These are phyloP conservation scores for Oreochromis aureus DNA, from an alignment of 2,113 vertebrate genomes.

Conservation along the genomic window DNA sequence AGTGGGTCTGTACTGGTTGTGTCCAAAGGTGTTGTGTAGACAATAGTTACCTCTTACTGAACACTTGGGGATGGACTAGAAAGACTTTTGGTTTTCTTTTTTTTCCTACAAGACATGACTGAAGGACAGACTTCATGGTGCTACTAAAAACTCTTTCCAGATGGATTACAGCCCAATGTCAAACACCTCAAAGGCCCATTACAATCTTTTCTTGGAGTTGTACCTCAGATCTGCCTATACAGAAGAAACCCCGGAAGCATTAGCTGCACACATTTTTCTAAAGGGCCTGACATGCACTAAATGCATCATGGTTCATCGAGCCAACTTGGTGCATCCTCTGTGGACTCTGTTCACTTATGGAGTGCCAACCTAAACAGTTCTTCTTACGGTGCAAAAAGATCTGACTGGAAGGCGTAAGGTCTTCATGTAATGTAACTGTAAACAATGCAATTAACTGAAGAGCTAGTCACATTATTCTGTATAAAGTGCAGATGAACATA, in stretches of 20 bases:
- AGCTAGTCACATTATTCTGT: background rate
- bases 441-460: background rate
- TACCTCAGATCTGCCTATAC: background rate
- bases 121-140: background rate
- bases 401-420: background rate
- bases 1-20: slow-evolving; percentile 21
- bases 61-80: background rate
- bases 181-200: background rate
- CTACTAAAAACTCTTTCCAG: background rate
- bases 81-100: background rate
- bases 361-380: background rate
- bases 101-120: background rate
- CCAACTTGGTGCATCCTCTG: background rate
- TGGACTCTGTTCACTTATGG: background rate
- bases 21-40: background rate
- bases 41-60: slow-evolving; percentile 27
- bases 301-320: background rate
- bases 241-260: background rate
- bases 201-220: background rate
- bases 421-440: background rate
- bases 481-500: background rate
- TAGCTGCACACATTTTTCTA: background rate
- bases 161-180: background rate
- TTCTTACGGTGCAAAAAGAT: background rate
- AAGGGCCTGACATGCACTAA: background rate